Evolutionary conservation across 2,113 vertebrate genomes (phyloP).

Genomic region (Sinocyclocheilus rhinocerous): DNA sequence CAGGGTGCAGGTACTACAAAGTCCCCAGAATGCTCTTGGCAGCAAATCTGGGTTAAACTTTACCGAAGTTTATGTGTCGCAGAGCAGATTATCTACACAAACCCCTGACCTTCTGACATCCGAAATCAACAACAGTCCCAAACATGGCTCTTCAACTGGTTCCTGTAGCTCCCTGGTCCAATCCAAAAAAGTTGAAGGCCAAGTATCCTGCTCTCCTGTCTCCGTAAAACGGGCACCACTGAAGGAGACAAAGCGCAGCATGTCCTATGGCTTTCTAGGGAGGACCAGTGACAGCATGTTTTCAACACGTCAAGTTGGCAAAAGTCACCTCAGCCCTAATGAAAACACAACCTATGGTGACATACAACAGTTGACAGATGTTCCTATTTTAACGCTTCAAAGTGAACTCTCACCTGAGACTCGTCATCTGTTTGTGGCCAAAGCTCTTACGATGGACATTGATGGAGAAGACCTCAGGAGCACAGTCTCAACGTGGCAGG

Average conservation of each 20-base stretch:
- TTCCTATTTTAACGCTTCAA: slow-evolving; percentile 72
- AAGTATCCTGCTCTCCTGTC: slow-evolving; percentile 56
- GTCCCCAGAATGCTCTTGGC: slow-evolving; percentile 27
- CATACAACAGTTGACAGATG: slow-evolving; percentile 55
- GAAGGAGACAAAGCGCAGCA: slow-evolving; percentile 77
- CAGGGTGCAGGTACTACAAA: slow-evolving; percentile 60
- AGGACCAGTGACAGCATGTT: slow-evolving; percentile 55
- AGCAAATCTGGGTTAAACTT: slow-evolving; percentile 61
- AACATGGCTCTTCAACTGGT: slow-evolving; percentile 61
- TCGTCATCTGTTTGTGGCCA: slow-evolving; percentile 82
- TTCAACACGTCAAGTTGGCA: not conserved
- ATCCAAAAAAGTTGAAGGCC: slow-evolving; percentile 65
- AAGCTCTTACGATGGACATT: slow-evolving; percentile 83
- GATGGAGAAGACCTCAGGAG: slow-evolving; percentile 76
- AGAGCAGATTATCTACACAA: slow-evolving; percentile 65
- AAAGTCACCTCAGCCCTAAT: slow-evolving; percentile 41
- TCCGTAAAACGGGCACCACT: slow-evolving; percentile 61
- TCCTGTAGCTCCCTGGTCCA: slow-evolving; percentile 70
- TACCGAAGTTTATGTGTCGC: slow-evolving; percentile 67
- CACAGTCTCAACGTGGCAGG: slow-evolving; percentile 90
- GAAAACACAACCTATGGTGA: slow-evolving; percentile 49
- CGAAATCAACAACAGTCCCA: slow-evolving; percentile 61
- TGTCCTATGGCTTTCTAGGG: slow-evolving; percentile 73
- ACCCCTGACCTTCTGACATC: slow-evolving; percentile 42
- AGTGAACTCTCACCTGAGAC: slow-evolving; percentile 79